A percentile compares a stretch with the other conserved stretches of the same genome.
These are phyloP conservation scores for Carollia perspicillata DNA, from an alignment of 2,113 vertebrate genomes.

Conservation along the genomic window DNA sequence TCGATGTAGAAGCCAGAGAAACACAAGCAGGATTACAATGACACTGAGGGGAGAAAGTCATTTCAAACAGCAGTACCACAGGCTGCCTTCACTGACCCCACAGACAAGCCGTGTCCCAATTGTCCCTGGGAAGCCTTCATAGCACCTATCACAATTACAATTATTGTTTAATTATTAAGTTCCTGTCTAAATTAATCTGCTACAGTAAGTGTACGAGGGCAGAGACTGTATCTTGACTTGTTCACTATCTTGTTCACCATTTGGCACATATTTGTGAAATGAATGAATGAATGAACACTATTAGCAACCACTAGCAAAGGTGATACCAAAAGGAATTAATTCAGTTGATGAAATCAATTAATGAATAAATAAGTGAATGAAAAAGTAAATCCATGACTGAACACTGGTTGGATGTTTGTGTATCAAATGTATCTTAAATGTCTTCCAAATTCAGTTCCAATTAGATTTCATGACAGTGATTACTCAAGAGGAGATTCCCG, in stretches of 20 bases:
- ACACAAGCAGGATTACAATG: neutral
- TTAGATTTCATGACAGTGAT: neutral
- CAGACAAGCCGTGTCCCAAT: rapidly evolving
- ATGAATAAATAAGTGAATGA: neutral
- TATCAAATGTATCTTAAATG: neutral
- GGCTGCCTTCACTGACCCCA: neutral
- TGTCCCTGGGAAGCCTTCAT: neutral
- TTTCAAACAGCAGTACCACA: neutral
- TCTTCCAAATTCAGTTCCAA: slow-evolving; percentile 5
- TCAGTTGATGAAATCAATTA: neutral
- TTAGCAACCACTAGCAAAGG: neutral
- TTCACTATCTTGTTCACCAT: neutral
- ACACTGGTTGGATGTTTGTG: neutral
- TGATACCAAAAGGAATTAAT: neutral
- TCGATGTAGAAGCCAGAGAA: neutral
- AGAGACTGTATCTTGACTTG: neutral
- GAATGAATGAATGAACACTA: neutral
- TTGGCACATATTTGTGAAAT: neutral
- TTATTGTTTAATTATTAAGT: neutral
- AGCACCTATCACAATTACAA: neutral
- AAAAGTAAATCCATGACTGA: neutral
- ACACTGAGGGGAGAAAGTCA: neutral
- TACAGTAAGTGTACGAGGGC: neutral
- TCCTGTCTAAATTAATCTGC: neutral
- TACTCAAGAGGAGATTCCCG: neutral